phyloP scores from a whole-genome alignment of 2,888 invertebrate genomes.

The Pycnomerus fuliginosus region DNA sequence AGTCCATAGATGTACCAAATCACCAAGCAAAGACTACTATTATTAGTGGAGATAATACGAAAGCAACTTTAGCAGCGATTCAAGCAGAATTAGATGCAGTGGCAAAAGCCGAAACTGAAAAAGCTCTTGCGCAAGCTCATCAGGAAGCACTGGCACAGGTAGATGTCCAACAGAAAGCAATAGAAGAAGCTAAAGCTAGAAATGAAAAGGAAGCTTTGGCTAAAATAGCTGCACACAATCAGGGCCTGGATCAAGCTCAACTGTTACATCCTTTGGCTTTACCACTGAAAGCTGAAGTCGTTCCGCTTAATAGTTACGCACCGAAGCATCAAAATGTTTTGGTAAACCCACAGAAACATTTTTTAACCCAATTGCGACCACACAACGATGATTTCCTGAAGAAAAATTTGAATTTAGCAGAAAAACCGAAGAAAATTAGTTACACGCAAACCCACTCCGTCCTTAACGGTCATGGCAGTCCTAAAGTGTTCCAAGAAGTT shows the following conservation, averaged over 20 bases:
- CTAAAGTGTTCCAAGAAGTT: constrained; percentile 22
- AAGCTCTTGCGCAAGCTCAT: constrained; percentile 40
- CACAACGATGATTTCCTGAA: constrained; percentile 23
- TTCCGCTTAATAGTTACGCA: constrained; percentile 24
- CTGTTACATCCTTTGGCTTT: background rate
- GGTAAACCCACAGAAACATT: too few species aligned
- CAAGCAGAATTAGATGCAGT: constrained; percentile 43
- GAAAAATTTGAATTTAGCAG: background rate
- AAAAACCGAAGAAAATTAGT: constrained; percentile 11
- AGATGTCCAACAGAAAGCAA: constrained; percentile 40
- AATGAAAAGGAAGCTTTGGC: constrained; percentile 30
- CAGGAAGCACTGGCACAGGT: constrained; percentile 42
- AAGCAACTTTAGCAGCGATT: constrained; percentile 31
- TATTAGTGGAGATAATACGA: constrained; percentile 23
- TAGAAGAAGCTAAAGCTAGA: constrained; percentile 32
- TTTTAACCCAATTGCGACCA: constrained; percentile 19
- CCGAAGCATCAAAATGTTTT: constrained; percentile 28
- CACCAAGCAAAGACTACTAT: constrained; percentile 39
- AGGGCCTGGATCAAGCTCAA: constrained; percentile 7
- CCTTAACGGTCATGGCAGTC: constrained; percentile 6
- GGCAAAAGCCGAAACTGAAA: constrained; percentile 38
- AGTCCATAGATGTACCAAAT: constrained; percentile 53
- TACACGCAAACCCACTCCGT: constrained; percentile 8
- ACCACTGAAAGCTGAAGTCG: constrained; percentile 2
- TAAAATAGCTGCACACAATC: constrained; percentile 37